Conservation (phyloP, 2,888 invertebrate species). For the Chydorus sphaericus region DNA sequence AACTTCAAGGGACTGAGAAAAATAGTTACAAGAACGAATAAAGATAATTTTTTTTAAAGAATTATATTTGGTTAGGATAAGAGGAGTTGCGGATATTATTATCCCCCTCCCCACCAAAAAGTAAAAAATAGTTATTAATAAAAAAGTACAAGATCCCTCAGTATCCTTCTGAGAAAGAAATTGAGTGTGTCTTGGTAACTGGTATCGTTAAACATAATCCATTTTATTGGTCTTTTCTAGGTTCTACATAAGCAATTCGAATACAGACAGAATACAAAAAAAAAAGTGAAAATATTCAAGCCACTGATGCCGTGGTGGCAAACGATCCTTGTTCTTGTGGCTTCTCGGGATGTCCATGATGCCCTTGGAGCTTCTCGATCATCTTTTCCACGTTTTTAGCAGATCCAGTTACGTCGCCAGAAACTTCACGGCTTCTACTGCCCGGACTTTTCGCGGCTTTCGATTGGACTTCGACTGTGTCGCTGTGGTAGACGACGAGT, state of each 20-base stretch:
- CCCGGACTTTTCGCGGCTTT: not conserved
- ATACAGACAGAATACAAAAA: not conserved
- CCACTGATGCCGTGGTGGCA: not conserved
- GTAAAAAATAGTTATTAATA: too few species aligned
- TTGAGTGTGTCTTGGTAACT: too few species aligned
- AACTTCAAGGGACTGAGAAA: too few species aligned
- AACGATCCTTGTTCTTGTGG: not conserved
- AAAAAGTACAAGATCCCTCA: too few species aligned
- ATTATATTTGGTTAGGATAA: too few species aligned
- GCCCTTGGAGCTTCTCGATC: not conserved
- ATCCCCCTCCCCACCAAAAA: too few species aligned
- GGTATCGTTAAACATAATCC: too few species aligned
- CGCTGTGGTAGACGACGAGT: not conserved
- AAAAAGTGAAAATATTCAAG: not conserved
- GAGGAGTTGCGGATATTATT: too few species aligned
- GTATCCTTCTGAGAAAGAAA: too few species aligned
- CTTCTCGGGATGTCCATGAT: not conserved
- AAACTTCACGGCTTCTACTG: not conserved
- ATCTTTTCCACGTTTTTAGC: not conserved
- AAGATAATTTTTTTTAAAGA: too few species aligned
- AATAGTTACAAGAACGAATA: too few species aligned
- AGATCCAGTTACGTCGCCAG: not conserved
- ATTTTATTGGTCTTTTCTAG: not conserved
- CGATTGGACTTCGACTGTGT: conserved; percentile 4
- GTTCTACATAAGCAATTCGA: not conserved